These are phyloP conservation scores for Tuta absoluta DNA, from an alignment of 2,888 invertebrate genomes.

Conservation along the genomic window DNA sequence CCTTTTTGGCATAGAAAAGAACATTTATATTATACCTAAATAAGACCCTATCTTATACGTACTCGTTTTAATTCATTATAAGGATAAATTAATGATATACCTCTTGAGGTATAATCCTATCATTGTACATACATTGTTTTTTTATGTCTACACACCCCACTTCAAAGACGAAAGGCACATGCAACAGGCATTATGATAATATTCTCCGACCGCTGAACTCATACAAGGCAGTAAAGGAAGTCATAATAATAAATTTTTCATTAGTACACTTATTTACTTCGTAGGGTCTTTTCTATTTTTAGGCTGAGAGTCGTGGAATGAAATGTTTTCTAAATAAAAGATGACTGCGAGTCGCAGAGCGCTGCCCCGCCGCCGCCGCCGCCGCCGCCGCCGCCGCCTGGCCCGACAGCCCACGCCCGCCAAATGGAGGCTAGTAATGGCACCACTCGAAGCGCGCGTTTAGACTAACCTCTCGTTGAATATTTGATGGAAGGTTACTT, in stretches of 20 bases:
- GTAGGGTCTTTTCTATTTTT: slow-evolving; percentile 15
- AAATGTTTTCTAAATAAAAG: slow-evolving; percentile 62
- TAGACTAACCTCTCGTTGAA: slow-evolving; percentile 60
- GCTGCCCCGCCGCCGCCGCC: too few species aligned
- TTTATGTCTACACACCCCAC: too few species aligned
- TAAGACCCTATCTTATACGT: background rate
- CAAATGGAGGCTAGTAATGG: slow-evolving; percentile 50
- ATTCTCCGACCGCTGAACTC: background rate
- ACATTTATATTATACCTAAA: background rate
- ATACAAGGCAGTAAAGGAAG: background rate
- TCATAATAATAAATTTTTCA: background rate
- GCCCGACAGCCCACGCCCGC: slow-evolving; percentile 1
- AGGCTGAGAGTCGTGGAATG: slow-evolving; percentile 41
- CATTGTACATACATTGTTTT: too few species aligned
- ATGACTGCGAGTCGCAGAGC: slow-evolving; percentile 49
- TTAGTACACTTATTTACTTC: slow-evolving; percentile 2
- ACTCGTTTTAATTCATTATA: too few species aligned
- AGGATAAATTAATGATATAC: too few species aligned
- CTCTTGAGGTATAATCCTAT: too few species aligned
- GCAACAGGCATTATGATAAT: background rate
- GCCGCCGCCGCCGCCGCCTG: too few species aligned
- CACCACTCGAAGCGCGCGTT: slow-evolving; percentile 52
- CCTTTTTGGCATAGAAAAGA: background rate
- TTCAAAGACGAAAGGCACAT: background rate
- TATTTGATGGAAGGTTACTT: slow-evolving; percentile 59